Base-by-base conservation (phyloP, 1,140 invertebrate species). In the Anoplolepis gracilipes region DNA sequence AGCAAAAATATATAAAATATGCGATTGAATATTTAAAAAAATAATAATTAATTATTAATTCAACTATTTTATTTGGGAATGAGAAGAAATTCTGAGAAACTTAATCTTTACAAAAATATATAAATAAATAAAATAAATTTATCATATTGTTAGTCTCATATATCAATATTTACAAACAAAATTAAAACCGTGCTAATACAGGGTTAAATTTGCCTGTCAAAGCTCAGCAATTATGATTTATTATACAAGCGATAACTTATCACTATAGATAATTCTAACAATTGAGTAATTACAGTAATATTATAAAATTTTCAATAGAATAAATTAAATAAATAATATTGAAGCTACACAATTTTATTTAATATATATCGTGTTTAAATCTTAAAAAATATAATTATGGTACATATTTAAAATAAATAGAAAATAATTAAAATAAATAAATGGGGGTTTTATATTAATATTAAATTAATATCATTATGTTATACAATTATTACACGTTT, bases 141-240 rank as follows among this genome's bases (percentile, higher is more conserved):
- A 19, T 25, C 11, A 36, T 49, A 4, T 22, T 46, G 22, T 78
- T 10, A 61, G 4, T 30, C 46, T 30, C n/a, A 19, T 53, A 22
- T 33, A 1, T 25, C 10, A n/a, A 65, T 65, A 55, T 33, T 33
- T 53, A 5, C 13, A n/a, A 55, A 3, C 8, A 6, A 25, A 1
- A 75, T 25, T 69, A 28, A 25, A 69, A 16, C 13, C 19, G 36
- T 5, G 16, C 16, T n/a, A 79, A 39, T 55, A 67, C 55, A 55
- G n/a, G 28, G 10, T n/a, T 13, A 39, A 69, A 69, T n/a, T 22
- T 55, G 6, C 10, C 7, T 55, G 10, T 25, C 42, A 30, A 16
- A 62, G 25, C 19, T 42, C 39, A 16, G 42, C n/a, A 19, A 33
- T 33, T 62, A 77, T 16, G 22, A 75, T 75, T 75, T 19, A 57